phyloP scores from a whole-genome alignment of 2,113 vertebrate genomes.

The Alexandromys fortis region DNA sequence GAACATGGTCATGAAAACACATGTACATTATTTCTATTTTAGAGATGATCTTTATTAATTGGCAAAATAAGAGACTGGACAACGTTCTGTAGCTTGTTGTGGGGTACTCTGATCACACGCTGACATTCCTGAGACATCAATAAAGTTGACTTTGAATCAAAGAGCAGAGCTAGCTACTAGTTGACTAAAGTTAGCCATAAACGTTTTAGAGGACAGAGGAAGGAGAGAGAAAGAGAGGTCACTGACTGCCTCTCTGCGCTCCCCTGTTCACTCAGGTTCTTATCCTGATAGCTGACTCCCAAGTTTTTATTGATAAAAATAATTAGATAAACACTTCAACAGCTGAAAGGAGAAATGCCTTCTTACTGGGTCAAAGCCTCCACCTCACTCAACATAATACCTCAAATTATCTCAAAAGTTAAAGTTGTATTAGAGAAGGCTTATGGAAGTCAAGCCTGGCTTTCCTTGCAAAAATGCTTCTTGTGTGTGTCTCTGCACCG shows the following conservation, averaged over 20 bases:
- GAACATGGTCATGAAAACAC: background rate
- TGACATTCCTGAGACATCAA: background rate
- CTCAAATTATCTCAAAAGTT: background rate
- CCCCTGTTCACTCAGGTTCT: too few species aligned
- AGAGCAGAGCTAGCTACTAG: background rate
- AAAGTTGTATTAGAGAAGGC: background rate
- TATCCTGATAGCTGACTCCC: background rate
- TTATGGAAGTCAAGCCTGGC: background rate
- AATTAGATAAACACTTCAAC: background rate
- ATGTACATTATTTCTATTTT: background rate
- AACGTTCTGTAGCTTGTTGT: background rate
- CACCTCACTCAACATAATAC: background rate
- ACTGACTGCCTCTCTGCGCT: background rate
- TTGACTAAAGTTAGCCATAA: background rate
- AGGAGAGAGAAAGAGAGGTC: background rate
- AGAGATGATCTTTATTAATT: background rate
- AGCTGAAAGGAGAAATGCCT: background rate
- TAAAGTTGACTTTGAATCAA: background rate
- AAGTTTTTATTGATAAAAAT: background rate
- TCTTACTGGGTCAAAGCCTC: background rate
- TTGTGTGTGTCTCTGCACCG: background rate
- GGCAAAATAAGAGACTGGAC: background rate
- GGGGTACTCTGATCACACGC: background rate
- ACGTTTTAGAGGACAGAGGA: background rate
- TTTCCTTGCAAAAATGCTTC: background rate